Evolutionary conservation across 2,113 vertebrate genomes (phyloP).

Genomic region (Nycticorax nycticorax): DNA sequence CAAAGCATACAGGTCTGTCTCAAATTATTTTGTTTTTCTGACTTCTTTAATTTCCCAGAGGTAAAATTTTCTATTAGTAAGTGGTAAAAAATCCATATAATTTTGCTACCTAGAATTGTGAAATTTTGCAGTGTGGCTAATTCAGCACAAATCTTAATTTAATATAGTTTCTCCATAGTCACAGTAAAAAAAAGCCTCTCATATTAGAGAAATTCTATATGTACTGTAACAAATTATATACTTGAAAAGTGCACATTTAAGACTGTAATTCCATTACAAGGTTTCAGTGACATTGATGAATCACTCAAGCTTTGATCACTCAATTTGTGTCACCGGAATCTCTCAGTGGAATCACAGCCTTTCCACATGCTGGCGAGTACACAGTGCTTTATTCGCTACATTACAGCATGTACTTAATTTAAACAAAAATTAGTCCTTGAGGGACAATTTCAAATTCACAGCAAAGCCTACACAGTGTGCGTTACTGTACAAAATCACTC

Average conservation of each 20-base stretch:
- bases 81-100: not conserved
- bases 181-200: not conserved
- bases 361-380: not conserved
- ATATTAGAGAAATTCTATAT: not conserved
- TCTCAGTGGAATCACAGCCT: constrained; percentile 17
- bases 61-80: constrained; percentile 22
- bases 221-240: constrained; percentile 20
- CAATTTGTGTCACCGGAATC: constrained; percentile 30
- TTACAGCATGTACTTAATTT: constrained; percentile 56
- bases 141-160: constrained; percentile 38
- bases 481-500: constrained; percentile 17
- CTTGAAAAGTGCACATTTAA: constrained; percentile 47
- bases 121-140: constrained; percentile 11
- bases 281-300: constrained; percentile 57
- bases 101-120: constrained; percentile 4
- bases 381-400: not conserved
- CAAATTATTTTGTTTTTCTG: not conserved
- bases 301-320: constrained; percentile 54
- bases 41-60: constrained; percentile 22
- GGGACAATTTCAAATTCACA: constrained; percentile 16
- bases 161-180: not conserved
- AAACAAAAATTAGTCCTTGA: constrained; percentile 53
- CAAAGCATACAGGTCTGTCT: not conserved
- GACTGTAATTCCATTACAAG: constrained; percentile 48
- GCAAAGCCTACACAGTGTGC: not conserved